Evolutionary conservation across 2,888 invertebrate species (phyloP), one percentile per base, ranked within the genome.

Genomic region (Pinctada fucata): DNA sequence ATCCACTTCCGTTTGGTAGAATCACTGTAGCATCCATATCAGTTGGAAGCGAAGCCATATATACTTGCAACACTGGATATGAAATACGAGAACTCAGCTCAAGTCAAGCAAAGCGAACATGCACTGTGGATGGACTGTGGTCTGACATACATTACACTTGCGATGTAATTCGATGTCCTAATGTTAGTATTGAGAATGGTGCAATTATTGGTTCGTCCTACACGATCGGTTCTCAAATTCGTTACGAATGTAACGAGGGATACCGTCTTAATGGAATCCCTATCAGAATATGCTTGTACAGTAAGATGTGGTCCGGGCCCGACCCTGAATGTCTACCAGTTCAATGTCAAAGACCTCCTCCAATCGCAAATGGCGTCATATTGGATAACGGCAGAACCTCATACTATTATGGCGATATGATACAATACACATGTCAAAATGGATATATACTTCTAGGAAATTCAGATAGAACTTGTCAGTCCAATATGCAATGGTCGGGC

Each of bases 41-140:
- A 76, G 31, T 65, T 68, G 73, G 74, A 65, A 79, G 80, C 72
- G 75, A 79, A 3, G 82, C 88, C 2, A 76, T 72, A 2, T 89
- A 88, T 49, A 64, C 76, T 3, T 91, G 91, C 75, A 79, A 84
- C 52, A 77, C 78, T 45, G 89, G 89, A 2, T 89, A 85, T 81
- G 78, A 82, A 50, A 79, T 89, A 5, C 64, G 66, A 6, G 87
- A 83, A 8, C 79, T 80, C 45, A 78, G 90, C n/a, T 75, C 78
- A 47, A 91, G 92, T 31, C 79, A 83, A 8, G 45, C 78, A 4
- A 76, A 76, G 72, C 78, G 90, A 48, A 87, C 76, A 10, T 93
- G 93, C 83, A 82, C 85, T 6, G 85, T 79, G 2, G 83, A 85
- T 77, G 89, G 90, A 1, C 70, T 79, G 16, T 92, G 92, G 92